Conservation (phyloP, 2,888 invertebrate genomes). For the Blomia tropicalis region DNA sequence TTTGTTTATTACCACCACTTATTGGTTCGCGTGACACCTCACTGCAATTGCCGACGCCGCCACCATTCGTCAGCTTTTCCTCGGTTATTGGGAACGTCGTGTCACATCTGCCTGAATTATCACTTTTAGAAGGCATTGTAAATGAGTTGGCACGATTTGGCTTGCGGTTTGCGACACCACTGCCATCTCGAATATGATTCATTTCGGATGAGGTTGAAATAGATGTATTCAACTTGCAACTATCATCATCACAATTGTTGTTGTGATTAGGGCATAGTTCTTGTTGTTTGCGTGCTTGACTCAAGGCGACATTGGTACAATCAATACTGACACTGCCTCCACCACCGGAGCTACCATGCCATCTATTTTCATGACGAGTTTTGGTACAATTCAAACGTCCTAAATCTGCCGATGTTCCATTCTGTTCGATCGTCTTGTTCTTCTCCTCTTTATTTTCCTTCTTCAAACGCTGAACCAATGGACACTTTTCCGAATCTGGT, state of each 20-base stretch:
- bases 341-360: background rate
- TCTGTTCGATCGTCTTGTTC: background rate
- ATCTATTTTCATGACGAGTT: background rate
- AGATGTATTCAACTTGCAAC: background rate
- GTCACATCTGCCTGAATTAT: background rate
- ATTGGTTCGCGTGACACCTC: background rate
- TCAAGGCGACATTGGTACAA: background rate
- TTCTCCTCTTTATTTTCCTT: constrained; percentile 9
- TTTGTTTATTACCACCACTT: background rate
- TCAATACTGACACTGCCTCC: background rate
- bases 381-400: background rate
- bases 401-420: background rate
- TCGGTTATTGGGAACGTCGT: background rate
- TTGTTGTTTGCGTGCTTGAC: background rate
- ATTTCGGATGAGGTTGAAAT: background rate
- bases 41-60: no score
- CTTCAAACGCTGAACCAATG: constrained; percentile 23
- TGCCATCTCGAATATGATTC: background rate
- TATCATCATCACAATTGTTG: background rate
- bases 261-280: background rate
- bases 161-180: constrained; percentile 3
- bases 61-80: background rate
- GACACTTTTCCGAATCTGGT: constrained; percentile 24
- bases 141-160: constrained; percentile 21
- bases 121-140: background rate